phyloP scores from a whole-genome alignment of 2,113 vertebrate species.

The Rhizomys pruinosus region DNA sequence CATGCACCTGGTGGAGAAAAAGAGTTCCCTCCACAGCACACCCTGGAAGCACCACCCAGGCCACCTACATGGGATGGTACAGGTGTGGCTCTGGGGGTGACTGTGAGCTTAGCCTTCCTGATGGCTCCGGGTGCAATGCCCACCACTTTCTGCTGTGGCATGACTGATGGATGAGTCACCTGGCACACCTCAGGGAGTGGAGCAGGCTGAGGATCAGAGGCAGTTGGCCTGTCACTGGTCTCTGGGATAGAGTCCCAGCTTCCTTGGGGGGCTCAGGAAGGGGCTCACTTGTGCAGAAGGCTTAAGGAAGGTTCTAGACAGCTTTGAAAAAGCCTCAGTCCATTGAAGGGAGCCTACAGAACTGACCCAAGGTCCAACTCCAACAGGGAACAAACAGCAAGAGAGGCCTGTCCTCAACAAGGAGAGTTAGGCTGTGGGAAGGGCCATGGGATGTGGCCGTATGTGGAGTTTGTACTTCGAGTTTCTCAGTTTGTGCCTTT shows the following conservation, averaged over 20 bases:
- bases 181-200: neutral
- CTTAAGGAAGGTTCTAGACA: neutral
- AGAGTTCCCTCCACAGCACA: rapidly evolving
- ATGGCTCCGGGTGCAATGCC: neutral
- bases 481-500: neutral
- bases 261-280: neutral
- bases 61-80: rapidly evolving
- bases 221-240: too few relatives aligned
- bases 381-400: too few relatives aligned
- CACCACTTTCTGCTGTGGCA: neutral
- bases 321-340: neutral
- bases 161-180: constrained; percentile 21
- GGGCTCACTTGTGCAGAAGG: neutral
- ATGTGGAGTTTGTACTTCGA: neutral
- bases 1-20: neutral
- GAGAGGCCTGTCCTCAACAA: neutral
- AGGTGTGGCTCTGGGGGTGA: neutral
- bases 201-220: neutral
- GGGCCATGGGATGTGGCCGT: neutral
- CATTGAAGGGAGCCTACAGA: neutral
- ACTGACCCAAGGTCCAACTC: neutral
- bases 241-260: neutral
- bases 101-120: neutral
- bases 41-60: neutral
- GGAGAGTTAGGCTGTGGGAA: neutral